phyloP scores from a whole-genome alignment of 2,113 vertebrate genomes.

The Chunga burmeisteri region DNA sequence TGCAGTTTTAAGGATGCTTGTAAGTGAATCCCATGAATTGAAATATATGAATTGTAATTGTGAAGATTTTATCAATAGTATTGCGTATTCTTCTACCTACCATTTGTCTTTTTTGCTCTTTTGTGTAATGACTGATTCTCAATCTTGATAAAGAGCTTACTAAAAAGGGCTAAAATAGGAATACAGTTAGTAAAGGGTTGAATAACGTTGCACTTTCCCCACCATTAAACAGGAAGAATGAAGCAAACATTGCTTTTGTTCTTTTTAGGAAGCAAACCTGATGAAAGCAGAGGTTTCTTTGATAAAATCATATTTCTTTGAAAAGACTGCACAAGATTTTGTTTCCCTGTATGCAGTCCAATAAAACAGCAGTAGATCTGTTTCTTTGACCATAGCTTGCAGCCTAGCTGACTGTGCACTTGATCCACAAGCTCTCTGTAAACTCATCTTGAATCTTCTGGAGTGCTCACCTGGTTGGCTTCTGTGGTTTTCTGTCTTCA shows the following conservation, averaged over 20 bases:
- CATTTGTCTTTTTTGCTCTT: background rate
- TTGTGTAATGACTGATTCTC: background rate
- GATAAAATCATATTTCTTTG: background rate
- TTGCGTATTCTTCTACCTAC: background rate
- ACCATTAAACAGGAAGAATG: background rate
- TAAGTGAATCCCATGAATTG: background rate
- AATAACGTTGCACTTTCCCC: background rate
- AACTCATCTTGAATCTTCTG: background rate
- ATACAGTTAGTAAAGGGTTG: background rate
- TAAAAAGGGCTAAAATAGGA: background rate
- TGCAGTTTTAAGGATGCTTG: background rate
- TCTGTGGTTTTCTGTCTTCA: background rate
- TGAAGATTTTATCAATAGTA: background rate
- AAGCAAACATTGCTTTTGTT: background rate
- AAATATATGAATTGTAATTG: background rate
- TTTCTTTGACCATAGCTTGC: background rate
- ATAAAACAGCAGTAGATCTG: background rate
- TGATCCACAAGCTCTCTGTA: background rate
- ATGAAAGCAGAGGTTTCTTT: background rate
- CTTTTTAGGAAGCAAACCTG: background rate
- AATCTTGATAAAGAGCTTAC: background rate
- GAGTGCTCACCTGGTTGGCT: background rate
- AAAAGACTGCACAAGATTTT: background rate
- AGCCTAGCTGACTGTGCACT: background rate
- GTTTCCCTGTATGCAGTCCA: background rate